Evolutionary conservation across 2,113 vertebrate species (phyloP), one percentile per base, ranked within the genome.

Genomic region (Eonycteris spelaea): DNA sequence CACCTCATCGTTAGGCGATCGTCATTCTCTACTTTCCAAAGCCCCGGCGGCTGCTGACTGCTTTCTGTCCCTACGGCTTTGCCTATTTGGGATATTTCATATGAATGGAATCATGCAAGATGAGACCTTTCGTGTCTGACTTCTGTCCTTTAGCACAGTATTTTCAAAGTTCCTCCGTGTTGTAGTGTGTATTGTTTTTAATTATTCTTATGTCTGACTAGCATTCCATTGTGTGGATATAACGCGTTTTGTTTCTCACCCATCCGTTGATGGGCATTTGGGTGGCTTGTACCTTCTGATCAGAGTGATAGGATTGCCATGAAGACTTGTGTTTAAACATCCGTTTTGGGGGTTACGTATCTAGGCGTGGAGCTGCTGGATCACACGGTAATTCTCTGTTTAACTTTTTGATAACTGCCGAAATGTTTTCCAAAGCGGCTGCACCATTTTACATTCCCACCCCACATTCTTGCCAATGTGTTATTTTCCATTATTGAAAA

Each of bases 151-250:
- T 51, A 71, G 10, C 14, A 3, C 26, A 15, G 28, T 59, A 30
- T 24, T 45, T 53, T 53, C 35, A 35, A 11, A 55, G 30, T 45
- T 33, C 11, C 6, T 28, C 33, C 24, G 7, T 7, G 2, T 13
- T 35, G 51, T 57, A 33, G 38, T 30, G 3, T n/a, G 21, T 70
- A 19, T 18, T 13, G 28, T 10, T n/a, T 16, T 67, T 30, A 26
- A 22, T 77, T 40, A 7, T 71, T 70, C 68, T 28, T 16, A 28
- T 5, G 30, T 21, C 28, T 3, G n/a, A 53, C 5, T 38, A 6
- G 5, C 18, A 9, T 11, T 40, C 71, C 19, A 15, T 13, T 19
- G 1, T 35, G 7, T 3, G 18, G 6, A 13, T 26, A 13, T 4
- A 10, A 10, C 28, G 8, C 35, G 2, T 48, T 43, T 16, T 43